Conservation (phyloP, 2,797 vertebrate species). For the Cottoperca gobio region DNA sequence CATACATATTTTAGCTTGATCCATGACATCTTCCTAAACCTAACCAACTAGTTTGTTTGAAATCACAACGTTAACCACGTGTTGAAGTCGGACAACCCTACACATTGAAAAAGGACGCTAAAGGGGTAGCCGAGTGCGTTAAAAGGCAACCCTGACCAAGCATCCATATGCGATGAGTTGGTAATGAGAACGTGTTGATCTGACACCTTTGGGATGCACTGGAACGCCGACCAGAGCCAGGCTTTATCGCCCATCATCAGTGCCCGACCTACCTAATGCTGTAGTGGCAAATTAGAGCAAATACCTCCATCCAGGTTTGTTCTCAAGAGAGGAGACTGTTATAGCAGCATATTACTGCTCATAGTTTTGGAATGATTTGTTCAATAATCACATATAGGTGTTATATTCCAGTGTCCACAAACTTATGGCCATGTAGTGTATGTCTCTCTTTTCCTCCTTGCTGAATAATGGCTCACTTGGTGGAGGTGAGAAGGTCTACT, state of each 20-base stretch:
- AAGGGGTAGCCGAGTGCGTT: too few relatives aligned
- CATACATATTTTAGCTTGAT: too few relatives aligned
- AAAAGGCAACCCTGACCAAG: too few relatives aligned
- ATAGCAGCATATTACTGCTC: neutral
- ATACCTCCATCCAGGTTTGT: neutral
- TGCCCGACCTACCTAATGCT: neutral
- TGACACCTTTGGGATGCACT: conserved; percentile 14
- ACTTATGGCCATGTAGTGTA: neutral
- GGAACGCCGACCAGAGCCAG: neutral
- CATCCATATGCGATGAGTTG: too few relatives aligned
- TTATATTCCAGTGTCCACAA: neutral
- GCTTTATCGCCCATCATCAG: neutral
- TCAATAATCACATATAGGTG: neutral
- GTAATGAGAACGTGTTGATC: too few relatives aligned
- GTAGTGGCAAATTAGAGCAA: neutral
- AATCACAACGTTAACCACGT: too few relatives aligned
- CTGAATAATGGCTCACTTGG: neutral
- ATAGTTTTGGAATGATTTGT: neutral
- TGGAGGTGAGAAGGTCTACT: conserved; percentile 15
- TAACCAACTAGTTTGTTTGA: too few relatives aligned
- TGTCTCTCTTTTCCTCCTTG: neutral
- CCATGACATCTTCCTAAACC: too few relatives aligned
- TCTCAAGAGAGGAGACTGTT: neutral
- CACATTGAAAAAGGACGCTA: too few relatives aligned
- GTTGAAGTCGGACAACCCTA: too few relatives aligned